Conservation (phyloP, 2,113 vertebrate species). For the Mormoops blainvillei region DNA sequence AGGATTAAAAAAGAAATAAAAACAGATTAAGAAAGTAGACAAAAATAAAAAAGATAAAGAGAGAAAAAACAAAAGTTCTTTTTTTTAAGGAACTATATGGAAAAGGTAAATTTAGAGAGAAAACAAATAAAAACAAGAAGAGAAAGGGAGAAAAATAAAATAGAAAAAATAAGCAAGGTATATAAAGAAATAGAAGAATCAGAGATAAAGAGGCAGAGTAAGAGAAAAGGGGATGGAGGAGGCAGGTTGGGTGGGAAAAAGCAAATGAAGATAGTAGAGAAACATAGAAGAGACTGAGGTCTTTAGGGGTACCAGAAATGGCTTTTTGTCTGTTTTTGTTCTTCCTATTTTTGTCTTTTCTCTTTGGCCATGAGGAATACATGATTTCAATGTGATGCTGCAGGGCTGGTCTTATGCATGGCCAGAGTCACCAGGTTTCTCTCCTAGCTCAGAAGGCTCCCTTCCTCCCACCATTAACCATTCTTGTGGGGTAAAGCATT, state of each 20-base stretch:
- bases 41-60: background rate
- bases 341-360: background rate
- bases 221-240: background rate
- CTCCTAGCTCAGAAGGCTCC: background rate
- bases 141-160: background rate
- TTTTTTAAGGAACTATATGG: background rate
- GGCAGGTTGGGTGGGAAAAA: background rate
- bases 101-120: background rate
- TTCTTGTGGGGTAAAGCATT: background rate
- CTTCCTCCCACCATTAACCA: background rate
- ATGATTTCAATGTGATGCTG: background rate
- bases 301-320: background rate
- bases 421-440: background rate
- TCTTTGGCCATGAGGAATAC: background rate
- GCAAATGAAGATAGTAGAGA: background rate
- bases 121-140: slow-evolving; percentile 25
- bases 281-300: background rate
- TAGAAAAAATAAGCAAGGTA: background rate
- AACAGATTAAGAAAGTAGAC: background rate
- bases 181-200: background rate
- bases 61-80: background rate
- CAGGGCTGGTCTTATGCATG: background rate
- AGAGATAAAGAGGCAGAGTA: background rate
- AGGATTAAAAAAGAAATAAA: background rate
- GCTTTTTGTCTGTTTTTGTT: background rate